phyloP scores from a whole-genome alignment of 1,140 invertebrate genomes.

The Leptinotarsa defecta region DNA sequence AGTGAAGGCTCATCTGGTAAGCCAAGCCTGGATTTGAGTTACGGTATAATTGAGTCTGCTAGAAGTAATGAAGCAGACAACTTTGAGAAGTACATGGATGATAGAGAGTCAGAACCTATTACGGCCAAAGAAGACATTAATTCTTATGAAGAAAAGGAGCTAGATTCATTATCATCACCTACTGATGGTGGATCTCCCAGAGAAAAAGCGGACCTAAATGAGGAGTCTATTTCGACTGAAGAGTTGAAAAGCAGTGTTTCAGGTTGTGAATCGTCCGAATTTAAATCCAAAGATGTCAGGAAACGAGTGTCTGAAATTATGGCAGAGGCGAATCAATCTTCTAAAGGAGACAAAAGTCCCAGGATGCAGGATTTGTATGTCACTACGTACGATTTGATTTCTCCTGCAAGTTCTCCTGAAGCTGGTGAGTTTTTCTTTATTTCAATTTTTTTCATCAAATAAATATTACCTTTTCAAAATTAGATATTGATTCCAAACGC shows the following conservation, averaged over 20 bases:
- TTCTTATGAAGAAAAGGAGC: slow-evolving; percentile 26
- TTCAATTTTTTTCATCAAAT: not conserved
- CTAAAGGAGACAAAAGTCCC: slow-evolving; percentile 48
- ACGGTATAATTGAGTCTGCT: slow-evolving; percentile 3
- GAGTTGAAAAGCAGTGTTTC: not conserved
- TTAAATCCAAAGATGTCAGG: slow-evolving; percentile 39
- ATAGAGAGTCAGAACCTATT: not conserved
- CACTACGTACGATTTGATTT: slow-evolving; percentile 49
- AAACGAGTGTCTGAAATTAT: slow-evolving; percentile 52
- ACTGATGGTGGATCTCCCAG: not conserved
- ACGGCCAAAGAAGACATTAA: slow-evolving; percentile 11
- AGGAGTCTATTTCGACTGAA: not conserved
- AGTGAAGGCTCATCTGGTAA: not conserved
- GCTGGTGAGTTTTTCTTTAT: slow-evolving; percentile 37
- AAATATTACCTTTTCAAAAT: not conserved
- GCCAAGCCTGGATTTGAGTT: slow-evolving; percentile 6
- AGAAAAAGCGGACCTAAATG: not conserved
- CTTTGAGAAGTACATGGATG: not conserved
- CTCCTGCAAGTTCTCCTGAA: slow-evolving; percentile 47
- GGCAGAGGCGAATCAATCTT: slow-evolving; percentile 39
- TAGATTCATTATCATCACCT: slow-evolving; percentile 20
- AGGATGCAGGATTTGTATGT: slow-evolving; percentile 51
- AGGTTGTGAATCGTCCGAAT: not conserved
- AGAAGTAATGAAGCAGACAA: not conserved
- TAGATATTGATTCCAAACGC: too few relatives aligned